Evolutionary conservation across 2,888 invertebrate species (phyloP).

Genomic region (Lasioglossum marginatum): DNA sequence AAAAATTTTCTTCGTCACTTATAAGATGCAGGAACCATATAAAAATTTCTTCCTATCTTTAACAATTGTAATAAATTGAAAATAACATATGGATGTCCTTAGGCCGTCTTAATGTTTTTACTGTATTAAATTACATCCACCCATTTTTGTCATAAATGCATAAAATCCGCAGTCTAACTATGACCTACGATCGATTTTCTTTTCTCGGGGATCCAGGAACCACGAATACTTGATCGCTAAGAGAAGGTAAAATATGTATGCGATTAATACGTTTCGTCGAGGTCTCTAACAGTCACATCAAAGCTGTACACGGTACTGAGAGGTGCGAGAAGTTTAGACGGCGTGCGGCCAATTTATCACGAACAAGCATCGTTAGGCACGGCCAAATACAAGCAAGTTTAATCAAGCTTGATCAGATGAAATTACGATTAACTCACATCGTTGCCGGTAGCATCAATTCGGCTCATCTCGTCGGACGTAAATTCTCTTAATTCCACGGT

Average conservation of each 20-base stretch:
- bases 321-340: constrained; percentile 26
- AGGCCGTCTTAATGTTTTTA: no score
- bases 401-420: constrained; percentile 53
- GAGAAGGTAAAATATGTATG: not conserved
- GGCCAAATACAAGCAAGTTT: constrained; percentile 45
- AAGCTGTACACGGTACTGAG: not conserved
- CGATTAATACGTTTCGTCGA: not conserved
- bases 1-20: no score
- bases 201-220: no score
- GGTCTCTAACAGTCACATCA: not conserved
- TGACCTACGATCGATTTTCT: no score
- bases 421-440: constrained; percentile 51
- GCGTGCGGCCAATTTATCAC: constrained; percentile 40
- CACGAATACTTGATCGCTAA: not conserved
- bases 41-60: no score
- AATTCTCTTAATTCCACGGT: constrained; percentile 65
- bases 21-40: no score
- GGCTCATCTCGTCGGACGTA: constrained; percentile 52
- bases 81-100: no score
- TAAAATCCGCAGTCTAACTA: no score
- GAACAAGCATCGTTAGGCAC: constrained; percentile 40
- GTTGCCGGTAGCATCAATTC: constrained; percentile 40
- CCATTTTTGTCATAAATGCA: no score
- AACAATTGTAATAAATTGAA: no score
- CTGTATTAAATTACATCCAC: no score